Percentiles rank a stretch among this genome's conserved stretches.
Conservation (phyloP, 2,888 invertebrate species). For the Sarcophaga variegata region DNA sequence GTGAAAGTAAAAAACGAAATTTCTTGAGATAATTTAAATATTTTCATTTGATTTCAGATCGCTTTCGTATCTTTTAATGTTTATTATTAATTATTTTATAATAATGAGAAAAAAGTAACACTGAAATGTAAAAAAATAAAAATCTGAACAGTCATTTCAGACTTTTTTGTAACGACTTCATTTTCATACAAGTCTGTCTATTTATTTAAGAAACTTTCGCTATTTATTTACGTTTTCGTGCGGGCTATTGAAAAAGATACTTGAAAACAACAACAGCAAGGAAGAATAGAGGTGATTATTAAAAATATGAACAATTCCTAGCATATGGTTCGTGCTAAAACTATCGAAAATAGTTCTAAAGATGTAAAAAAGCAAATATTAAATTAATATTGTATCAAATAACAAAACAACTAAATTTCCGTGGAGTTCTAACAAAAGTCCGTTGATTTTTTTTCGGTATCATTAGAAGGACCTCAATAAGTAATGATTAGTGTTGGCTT, state of each 20-base stretch:
- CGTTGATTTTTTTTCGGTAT: not conserved
- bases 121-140: not conserved
- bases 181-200: not conserved
- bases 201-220: not conserved
- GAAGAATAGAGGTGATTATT: no score
- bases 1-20: conserved; percentile 45
- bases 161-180: not conserved
- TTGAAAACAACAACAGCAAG: no score
- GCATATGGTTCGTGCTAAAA: no score
- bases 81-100: conserved; percentile 29
- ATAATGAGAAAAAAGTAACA: conserved; percentile 36
- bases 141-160: not conserved
- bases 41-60: not conserved
- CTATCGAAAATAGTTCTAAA: no score
- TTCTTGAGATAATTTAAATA: conserved; percentile 7
- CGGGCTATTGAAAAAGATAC: not conserved
- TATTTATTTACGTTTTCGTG: not conserved
- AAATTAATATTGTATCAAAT: no score
- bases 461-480: no score
- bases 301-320: no score
- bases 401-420: no score
- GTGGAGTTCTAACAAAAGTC: no score
- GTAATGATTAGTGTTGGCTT: no score
- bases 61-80: conserved; percentile 19
- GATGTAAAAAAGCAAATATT: no score